Conservation (phyloP, 2,797 vertebrate genomes). For the Coreius guichenoti region DNA sequence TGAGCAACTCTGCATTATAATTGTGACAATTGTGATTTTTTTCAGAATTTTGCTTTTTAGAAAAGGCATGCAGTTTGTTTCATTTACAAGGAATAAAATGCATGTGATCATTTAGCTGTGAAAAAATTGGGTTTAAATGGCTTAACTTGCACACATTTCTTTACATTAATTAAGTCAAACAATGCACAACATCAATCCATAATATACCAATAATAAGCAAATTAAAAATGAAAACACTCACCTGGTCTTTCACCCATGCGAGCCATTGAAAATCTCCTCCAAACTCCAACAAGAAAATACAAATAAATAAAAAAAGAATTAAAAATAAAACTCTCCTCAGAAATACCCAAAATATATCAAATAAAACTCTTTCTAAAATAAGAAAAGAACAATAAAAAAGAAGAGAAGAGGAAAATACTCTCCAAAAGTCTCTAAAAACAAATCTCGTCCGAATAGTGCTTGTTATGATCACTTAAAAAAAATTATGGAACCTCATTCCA, state of each 20-base stretch:
- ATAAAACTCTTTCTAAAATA: too few species aligned
- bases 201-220: neutral
- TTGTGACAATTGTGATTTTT: neutral
- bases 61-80: neutral
- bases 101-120: neutral
- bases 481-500: too few species aligned
- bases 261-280: neutral
- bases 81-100: neutral
- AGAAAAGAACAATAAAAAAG: too few species aligned
- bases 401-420: too few species aligned
- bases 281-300: neutral
- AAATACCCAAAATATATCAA: too few species aligned
- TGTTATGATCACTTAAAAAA: too few species aligned
- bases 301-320: neutral
- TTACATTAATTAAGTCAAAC: neutral
- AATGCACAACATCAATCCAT: neutral
- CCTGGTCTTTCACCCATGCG: neutral
- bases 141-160: neutral
- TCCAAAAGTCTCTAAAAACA: too few species aligned
- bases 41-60: too few species aligned
- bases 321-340: too few species aligned
- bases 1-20: too few species aligned
- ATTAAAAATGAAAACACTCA: neutral
- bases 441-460: too few species aligned
- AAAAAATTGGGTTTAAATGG: neutral